phyloP scores from a whole-genome alignment of 2,797 vertebrate genomes.

The Lepidocolaptes lacrymiger region DNA sequence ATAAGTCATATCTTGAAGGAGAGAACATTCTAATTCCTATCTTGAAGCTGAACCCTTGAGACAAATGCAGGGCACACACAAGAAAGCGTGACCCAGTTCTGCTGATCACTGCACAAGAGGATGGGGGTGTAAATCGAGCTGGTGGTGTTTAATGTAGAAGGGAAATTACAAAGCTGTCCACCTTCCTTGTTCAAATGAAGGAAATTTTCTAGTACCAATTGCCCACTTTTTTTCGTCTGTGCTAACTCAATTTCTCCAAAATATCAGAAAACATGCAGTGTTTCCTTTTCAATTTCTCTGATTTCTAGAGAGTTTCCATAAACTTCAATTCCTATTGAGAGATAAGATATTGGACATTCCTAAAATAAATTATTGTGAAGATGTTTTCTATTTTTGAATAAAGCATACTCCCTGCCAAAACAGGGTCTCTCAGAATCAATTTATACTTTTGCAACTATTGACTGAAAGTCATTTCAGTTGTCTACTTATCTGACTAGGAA shows the following conservation, averaged over 20 bases:
- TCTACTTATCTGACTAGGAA: not conserved
- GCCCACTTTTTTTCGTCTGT: not conserved
- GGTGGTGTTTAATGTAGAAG: not conserved
- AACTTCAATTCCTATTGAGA: not conserved
- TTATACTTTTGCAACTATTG: not conserved
- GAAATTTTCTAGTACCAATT: not conserved
- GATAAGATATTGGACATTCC: not conserved
- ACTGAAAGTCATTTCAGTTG: not conserved
- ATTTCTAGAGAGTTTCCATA: not conserved
- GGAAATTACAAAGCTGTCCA: not conserved
- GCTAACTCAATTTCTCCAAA: not conserved
- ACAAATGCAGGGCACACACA: rapidly evolving
- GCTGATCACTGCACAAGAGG: not conserved
- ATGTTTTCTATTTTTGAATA: not conserved
- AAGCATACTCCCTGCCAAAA: not conserved
- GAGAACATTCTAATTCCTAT: not conserved
- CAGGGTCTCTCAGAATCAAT: not conserved
- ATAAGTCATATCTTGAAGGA: not conserved
- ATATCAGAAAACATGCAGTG: not conserved
- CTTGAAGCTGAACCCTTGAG: not conserved
- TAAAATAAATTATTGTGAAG: not conserved
- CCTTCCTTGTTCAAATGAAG: not conserved
- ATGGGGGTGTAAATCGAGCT: not conserved
- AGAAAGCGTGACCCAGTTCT: not conserved
- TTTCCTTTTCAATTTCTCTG: not conserved